phyloP scores from a whole-genome alignment of 2,888 invertebrate genomes.

The Xestoiulus laeticollis region DNA sequence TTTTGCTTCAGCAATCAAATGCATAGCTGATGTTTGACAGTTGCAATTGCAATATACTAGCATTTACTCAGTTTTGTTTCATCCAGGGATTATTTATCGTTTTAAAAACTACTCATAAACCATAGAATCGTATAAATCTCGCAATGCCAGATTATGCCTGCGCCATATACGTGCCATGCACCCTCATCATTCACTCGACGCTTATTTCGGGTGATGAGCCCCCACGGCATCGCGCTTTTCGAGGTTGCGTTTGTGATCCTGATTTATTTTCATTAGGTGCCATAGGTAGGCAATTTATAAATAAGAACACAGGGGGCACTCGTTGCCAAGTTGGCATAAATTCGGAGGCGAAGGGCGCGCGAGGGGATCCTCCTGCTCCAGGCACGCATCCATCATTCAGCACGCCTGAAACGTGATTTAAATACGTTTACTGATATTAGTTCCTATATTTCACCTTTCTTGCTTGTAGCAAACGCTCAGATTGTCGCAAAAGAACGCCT shows the following conservation, averaged over 20 bases:
- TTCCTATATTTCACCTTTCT: neutral
- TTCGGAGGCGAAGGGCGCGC: neutral
- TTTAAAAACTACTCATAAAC: neutral
- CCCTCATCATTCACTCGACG: neutral
- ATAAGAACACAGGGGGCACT: neutral
- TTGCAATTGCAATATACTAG: neutral
- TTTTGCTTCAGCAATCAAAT: too few relatives aligned
- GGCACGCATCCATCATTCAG: neutral
- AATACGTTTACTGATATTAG: neutral
- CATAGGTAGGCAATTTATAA: slow-evolving; percentile 29
- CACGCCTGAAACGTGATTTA: neutral
- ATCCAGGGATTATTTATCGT: neutral
- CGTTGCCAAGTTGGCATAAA: neutral
- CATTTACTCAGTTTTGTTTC: neutral
- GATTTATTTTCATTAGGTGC: slow-evolving; percentile 29
- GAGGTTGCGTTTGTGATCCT: neutral
- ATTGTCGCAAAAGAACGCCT: neutral
- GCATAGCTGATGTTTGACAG: neutral
- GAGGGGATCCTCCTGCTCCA: slow-evolving; percentile 4
- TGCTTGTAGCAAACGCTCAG: neutral
- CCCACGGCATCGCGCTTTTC: neutral
- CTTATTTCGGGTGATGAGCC: slow-evolving; percentile 25
- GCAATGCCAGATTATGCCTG: neutral
- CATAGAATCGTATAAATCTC: neutral
- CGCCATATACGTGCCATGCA: neutral